phyloP scores from a whole-genome alignment of 2,113 vertebrate species.

The Hydrochoerus hydrochaeris region DNA sequence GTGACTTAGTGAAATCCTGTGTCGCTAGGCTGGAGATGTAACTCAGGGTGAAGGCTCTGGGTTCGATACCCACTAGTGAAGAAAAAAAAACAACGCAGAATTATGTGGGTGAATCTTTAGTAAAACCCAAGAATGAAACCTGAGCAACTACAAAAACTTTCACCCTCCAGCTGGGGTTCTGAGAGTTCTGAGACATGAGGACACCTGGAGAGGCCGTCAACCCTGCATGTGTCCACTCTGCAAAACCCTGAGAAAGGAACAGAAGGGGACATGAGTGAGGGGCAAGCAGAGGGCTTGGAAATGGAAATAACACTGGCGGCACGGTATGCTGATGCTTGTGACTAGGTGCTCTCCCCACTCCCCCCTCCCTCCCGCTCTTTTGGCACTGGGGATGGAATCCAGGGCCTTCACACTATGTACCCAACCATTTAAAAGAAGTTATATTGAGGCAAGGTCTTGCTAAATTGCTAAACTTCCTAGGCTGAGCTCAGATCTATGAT shows the following conservation, averaged over 20 bases:
- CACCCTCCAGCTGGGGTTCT: background rate
- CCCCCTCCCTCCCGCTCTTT: too few species aligned
- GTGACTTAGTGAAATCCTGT: background rate
- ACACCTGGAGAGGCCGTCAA: fast-evolving
- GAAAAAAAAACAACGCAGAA: background rate
- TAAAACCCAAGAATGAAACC: background rate
- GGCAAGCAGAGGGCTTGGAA: too few species aligned
- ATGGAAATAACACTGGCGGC: background rate
- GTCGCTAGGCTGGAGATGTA: background rate
- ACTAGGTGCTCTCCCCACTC: background rate
- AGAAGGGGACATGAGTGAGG: too few species aligned
- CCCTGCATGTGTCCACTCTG: too few species aligned
- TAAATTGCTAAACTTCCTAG: background rate
- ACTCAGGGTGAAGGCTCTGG: background rate
- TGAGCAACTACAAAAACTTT: background rate
- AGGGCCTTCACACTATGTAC: background rate
- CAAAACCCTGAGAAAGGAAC: background rate
- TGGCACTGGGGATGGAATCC: background rate
- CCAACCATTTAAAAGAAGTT: too few species aligned
- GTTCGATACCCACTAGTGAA: background rate
- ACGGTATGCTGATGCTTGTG: background rate
- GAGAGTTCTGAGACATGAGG: background rate
- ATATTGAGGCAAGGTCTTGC: background rate
- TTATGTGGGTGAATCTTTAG: background rate
- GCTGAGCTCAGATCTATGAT: background rate